These are phyloP conservation scores for Argyresthia albistria DNA, from an alignment of 2,888 invertebrate species.

Conservation along the genomic window DNA sequence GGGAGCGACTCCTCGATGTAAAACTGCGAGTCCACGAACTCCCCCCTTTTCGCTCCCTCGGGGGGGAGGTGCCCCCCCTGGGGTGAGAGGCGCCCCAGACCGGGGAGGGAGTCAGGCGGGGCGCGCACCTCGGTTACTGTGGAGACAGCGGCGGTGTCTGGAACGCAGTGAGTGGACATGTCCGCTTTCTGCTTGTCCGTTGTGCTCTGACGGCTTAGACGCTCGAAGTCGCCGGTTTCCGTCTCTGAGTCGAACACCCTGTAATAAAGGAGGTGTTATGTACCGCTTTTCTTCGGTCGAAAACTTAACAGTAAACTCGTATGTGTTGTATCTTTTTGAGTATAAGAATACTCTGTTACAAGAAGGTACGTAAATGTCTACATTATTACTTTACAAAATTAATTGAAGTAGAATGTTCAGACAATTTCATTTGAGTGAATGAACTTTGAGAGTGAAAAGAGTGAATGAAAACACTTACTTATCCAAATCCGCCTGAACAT, in stretches of 20 bases:
- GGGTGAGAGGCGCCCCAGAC: constrained; percentile 15
- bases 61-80: constrained; percentile 15
- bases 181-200: constrained; percentile 50
- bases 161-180: constrained; percentile 50
- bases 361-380: too few species aligned
- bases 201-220: constrained; percentile 76
- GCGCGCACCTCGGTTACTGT: constrained; percentile 74
- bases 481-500: constrained; percentile 55
- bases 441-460: neutral
- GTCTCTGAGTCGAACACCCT: constrained; percentile 87
- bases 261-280: constrained; percentile 9
- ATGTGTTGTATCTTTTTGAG: too few species aligned
- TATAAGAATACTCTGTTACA: too few species aligned
- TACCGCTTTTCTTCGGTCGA: too few species aligned
- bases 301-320: too few species aligned
- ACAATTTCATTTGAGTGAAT: too few species aligned
- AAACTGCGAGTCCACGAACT: constrained; percentile 87
- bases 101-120: constrained; percentile 37
- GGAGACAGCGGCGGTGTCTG: constrained; percentile 63
- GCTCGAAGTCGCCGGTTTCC: constrained; percentile 88
- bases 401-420: too few species aligned
- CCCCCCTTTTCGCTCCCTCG: constrained; percentile 23
- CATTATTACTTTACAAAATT: too few species aligned
- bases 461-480: constrained; percentile 32
- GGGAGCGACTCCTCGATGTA: constrained; percentile 92